Conservation (phyloP, 1,140 invertebrate species). For the Charaxes varanes region DNA sequence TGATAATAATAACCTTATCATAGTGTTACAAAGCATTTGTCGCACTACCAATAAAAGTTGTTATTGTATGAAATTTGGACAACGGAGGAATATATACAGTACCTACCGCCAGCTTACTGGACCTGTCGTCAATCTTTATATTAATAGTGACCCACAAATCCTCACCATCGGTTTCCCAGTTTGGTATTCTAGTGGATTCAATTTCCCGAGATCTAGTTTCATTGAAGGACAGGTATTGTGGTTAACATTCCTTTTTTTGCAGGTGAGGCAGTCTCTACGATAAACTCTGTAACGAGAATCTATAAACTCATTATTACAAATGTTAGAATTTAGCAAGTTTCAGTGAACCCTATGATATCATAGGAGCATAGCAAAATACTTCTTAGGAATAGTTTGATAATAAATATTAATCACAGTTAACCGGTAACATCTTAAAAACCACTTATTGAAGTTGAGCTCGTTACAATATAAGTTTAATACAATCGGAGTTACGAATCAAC, state of each 20-base stretch:
- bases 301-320: slow-evolving; percentile 2
- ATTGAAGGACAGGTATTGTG: neutral
- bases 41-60: neutral
- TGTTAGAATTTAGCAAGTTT: slow-evolving; percentile 1
- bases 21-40: neutral
- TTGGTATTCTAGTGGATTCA: neutral
- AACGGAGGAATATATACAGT: neutral
- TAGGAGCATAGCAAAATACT: slow-evolving; percentile 2
- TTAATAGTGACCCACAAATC: slow-evolving; percentile 1
- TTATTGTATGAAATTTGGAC: neutral
- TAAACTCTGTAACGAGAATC: slow-evolving; percentile 2
- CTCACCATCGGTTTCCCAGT: slow-evolving; percentile 1
- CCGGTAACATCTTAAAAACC: neutral
- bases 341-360: slow-evolving; percentile 3
- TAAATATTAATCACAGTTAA: neutral
- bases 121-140: neutral
- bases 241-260: neutral
- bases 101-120: neutral
- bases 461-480: neutral
- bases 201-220: neutral
- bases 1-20: neutral
- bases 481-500: neutral
- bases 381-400: neutral
- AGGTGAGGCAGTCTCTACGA: neutral
- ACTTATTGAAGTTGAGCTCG: neutral